These are phyloP conservation scores for Luperina nickerlii DNA, from an alignment of 2,888 invertebrate species.

Conservation along the genomic window DNA sequence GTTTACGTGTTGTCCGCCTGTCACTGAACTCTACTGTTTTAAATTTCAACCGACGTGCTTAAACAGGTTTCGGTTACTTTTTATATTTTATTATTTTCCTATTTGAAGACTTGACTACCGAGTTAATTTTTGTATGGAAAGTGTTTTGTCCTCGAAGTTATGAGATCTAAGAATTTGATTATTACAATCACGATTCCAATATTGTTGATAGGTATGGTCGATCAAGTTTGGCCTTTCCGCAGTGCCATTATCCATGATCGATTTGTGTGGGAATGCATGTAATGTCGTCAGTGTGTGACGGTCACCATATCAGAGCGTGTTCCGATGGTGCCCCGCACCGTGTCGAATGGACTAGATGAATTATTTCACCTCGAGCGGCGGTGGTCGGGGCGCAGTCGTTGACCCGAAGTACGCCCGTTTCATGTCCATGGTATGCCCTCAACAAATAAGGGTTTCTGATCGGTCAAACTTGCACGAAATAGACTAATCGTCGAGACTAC, in stretches of 20 bases:
- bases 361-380: slow-evolving; percentile 78
- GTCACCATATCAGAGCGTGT: slow-evolving; percentile 53
- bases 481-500: slow-evolving; percentile 14
- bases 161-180: slow-evolving; percentile 24
- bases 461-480: slow-evolving; percentile 34
- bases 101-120: slow-evolving; percentile 38
- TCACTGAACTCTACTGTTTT: slow-evolving; percentile 79
- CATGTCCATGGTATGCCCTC: slow-evolving; percentile 72
- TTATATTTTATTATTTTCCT: slow-evolving; percentile 56
- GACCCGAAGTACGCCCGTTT: slow-evolving; percentile 78
- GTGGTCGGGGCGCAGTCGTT: slow-evolving; percentile 81
- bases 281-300: slow-evolving; percentile 56
- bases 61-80: slow-evolving; percentile 64
- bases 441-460: slow-evolving; percentile 66
- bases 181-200: slow-evolving; percentile 42
- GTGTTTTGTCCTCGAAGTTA: slow-evolving; percentile 28
- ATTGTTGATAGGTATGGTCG: slow-evolving; percentile 32
- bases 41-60: slow-evolving; percentile 69
- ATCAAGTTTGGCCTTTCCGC: slow-evolving; percentile 47
- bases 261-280: slow-evolving; percentile 61
- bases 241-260: slow-evolving; percentile 42
- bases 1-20: slow-evolving; percentile 73
- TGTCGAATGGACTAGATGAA: slow-evolving; percentile 80
- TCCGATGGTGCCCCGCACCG: slow-evolving; percentile 64
- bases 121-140: slow-evolving; percentile 24